Conservation (phyloP, 2,113 vertebrate species). For the Mesocricetus auratus region DNA sequence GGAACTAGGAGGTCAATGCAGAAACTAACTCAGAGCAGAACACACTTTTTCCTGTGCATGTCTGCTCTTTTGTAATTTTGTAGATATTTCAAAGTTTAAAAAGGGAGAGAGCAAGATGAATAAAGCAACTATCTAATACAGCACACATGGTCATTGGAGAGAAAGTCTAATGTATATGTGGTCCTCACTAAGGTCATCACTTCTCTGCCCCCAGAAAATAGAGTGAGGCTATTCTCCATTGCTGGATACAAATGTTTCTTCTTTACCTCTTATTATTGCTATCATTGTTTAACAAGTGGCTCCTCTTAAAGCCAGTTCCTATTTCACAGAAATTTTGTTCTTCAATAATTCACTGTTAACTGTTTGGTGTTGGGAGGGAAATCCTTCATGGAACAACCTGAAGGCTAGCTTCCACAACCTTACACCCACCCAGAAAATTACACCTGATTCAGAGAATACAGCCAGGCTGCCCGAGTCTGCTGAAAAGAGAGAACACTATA, state of each 20-base stretch:
- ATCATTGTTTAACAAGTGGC: conserved; percentile 27
- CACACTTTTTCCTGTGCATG: not conserved
- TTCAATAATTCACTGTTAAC: conserved; percentile 55
- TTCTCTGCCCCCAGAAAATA: conserved; percentile 27
- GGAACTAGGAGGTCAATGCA: not conserved
- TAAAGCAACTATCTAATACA: not conserved
- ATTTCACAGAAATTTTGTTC: conserved; percentile 78
- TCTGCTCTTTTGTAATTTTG: not conserved
- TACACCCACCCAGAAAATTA: not conserved
- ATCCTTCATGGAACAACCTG: not conserved
- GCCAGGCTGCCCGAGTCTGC: not conserved
- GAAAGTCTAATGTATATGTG: not conserved
- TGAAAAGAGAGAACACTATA: conserved; percentile 16
- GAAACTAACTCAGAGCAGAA: conserved; percentile 9
- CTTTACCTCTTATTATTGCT: not conserved
- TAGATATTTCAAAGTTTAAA: not conserved
- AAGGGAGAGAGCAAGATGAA: not conserved
- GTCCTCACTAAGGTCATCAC: not conserved
- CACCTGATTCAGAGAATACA: not conserved
- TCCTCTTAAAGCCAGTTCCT: conserved; percentile 56
- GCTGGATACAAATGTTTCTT: conserved; percentile 60
- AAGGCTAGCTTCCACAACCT: not conserved
- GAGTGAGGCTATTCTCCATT: not conserved
- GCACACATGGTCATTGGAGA: not conserved
- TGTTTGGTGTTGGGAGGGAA: not conserved